These are phyloP conservation scores for Polyodon spathula DNA, from an alignment of 2,113 vertebrate species.

Conservation along the genomic window DNA sequence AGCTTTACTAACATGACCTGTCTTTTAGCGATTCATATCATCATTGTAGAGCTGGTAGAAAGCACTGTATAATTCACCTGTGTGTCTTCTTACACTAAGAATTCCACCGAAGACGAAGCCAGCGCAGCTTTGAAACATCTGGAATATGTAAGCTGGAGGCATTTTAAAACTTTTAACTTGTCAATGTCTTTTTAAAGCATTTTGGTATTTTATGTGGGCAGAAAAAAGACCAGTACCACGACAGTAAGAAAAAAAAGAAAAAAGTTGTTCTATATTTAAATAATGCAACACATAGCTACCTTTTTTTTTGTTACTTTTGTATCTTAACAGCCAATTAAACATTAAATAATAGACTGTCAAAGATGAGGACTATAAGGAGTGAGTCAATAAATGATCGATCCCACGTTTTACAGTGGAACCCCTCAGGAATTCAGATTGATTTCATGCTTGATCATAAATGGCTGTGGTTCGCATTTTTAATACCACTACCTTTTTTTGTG, in stretches of 20 bases:
- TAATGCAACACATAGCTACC: background rate
- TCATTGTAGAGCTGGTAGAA: slow-evolving; percentile 8
- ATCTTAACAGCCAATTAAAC: too few relatives aligned
- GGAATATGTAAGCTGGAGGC: slow-evolving; percentile 53
- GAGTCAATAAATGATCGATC: too few relatives aligned
- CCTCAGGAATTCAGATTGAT: too few relatives aligned
- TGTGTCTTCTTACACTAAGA: slow-evolving; percentile 54
- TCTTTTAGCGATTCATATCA: background rate
- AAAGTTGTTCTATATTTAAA: too few relatives aligned
- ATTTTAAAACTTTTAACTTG: slow-evolving; percentile 21
- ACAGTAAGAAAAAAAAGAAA: too few relatives aligned
- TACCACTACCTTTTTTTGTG: too few relatives aligned
- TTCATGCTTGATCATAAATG: too few relatives aligned
- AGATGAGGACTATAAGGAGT: too few relatives aligned
- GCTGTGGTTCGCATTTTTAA: too few relatives aligned
- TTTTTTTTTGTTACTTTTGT: too few relatives aligned
- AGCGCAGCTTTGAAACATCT: slow-evolving; percentile 52
- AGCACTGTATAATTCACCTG: slow-evolving; percentile 37
- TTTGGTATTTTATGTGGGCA: slow-evolving; percentile 3
- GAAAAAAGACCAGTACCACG: background rate
- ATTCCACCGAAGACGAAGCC: slow-evolving; percentile 37
- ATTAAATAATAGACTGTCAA: too few relatives aligned
- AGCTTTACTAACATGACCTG: background rate
- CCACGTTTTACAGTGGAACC: too few relatives aligned
- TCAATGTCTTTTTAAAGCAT: slow-evolving; percentile 5